Conservation (phyloP, 2,797 vertebrate species). For the Linurgus olivaceus region DNA sequence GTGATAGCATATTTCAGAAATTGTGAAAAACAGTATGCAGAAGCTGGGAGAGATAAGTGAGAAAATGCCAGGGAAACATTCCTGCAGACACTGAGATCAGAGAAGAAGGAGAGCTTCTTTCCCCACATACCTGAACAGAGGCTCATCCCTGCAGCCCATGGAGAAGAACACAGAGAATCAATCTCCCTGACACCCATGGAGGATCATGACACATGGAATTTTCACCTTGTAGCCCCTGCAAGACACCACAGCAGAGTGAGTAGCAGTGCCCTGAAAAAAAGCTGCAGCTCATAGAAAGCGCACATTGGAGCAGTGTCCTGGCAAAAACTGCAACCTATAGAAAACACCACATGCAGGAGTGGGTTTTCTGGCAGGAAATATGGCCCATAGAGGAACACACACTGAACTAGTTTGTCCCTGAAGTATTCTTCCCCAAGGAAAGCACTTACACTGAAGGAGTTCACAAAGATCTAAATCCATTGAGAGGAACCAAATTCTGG, state of each 20-base stretch:
- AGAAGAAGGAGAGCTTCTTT: neutral
- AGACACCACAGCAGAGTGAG: neutral
- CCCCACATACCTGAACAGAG: accelerated
- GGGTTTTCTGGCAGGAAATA: neutral
- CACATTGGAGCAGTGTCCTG: neutral
- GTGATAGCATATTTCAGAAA: neutral
- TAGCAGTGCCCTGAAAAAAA: neutral
- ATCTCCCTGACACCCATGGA: neutral
- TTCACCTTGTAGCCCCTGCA: neutral
- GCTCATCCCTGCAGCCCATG: neutral
- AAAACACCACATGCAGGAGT: neutral
- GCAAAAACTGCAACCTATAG: neutral
- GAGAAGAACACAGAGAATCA: neutral
- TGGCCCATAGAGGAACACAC: accelerated
- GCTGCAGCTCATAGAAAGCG: neutral
- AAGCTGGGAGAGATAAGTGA: neutral
- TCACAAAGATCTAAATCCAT: neutral
- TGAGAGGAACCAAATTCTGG: accelerated
- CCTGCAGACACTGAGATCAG: neutral
- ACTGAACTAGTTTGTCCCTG: neutral
- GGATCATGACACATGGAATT: neutral
- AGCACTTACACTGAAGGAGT: neutral
- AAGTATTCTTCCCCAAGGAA: neutral
- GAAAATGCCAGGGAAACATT: neutral
- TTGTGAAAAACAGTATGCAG: accelerated